Base-by-base conservation (phyloP, 2,797 vertebrate genomes). In the Melanotaenia trifasciata region DNA sequence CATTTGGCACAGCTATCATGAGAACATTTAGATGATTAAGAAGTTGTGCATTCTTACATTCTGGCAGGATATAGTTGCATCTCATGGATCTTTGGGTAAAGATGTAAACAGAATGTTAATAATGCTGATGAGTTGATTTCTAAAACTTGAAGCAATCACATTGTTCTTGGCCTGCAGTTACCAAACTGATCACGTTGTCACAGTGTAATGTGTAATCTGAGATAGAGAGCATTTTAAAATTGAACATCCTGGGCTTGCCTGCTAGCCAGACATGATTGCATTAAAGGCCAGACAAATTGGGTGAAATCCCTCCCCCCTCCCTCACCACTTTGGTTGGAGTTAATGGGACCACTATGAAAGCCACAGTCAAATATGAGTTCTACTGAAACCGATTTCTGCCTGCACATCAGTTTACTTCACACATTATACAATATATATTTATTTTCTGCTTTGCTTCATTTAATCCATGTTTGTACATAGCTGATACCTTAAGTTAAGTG, bases 271-370 rank as follows among this genome's bases (percentile, higher is more conserved):
- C 75, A 86, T 70, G 73, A 84, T 85, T 60, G 72, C 87, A 90
- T 90, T 91, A 84, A 67, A 81, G 67, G 60, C 72, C 78, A 86
- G 86, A 84, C 79, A 89, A 83, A 91, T 85, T 81, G 81, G 79
- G 43, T 80, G 70, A 83, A 83, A 87, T 69, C 63, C 53, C 45
- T 63, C 45, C 54, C 61, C 64, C 47, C 68, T 14, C 2, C 58
- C 50, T 45, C 20, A 0, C 3, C 9, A 0, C 0, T 76, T 60
- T n/a, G 12, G 62, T 33, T 74, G 45, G 66, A n/a, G 43, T 73
- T 87, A 81, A 90, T 84, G 79, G 79, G 83, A 58, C 35, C 64
- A 24, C 58, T 26, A 22, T 47, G 59, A 78, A 62, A 73, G 73
- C 80, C 38, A 11, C 13, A 66, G 67, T 60, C 74, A 65, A 69